These are phyloP conservation scores for Geopemphigus sp. DNA, from an alignment of 1,140 invertebrate genomes.

Conservation along the genomic window DNA sequence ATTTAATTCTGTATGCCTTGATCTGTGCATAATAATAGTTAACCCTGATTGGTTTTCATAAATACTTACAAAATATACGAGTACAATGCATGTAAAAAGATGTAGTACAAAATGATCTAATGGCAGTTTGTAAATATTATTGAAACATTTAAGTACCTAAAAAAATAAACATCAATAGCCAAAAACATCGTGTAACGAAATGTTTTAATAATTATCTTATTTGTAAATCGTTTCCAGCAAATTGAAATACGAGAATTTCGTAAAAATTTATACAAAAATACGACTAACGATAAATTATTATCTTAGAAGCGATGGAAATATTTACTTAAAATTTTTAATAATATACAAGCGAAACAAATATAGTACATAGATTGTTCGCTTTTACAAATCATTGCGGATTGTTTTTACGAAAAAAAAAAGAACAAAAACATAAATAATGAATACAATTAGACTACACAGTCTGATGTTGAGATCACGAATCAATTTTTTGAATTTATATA, in stretches of 20 bases:
- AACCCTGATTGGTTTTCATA: constrained; percentile 44
- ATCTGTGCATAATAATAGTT: constrained; percentile 32
- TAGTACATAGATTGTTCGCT: constrained; percentile 7
- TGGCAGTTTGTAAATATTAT: constrained; percentile 41
- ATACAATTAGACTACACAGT: constrained; percentile 47
- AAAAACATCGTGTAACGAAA: constrained; percentile 19
- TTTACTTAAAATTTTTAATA: neutral
- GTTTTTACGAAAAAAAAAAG: constrained; percentile 23
- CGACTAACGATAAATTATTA: neutral
- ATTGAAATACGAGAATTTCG: constrained; percentile 9
- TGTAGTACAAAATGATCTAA: constrained; percentile 36
- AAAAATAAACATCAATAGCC: constrained; percentile 15
- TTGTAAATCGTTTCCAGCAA: neutral
- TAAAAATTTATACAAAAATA: constrained; percentile 40
- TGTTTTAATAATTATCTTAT: neutral
- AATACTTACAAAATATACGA: constrained; percentile 38
- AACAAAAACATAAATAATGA: neutral
- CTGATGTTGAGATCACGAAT: constrained; percentile 44
- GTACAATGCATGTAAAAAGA: constrained; percentile 16
- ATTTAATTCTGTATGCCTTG: constrained; percentile 17
- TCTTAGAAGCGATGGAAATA: constrained; percentile 1
- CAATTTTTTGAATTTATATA: constrained; percentile 32
- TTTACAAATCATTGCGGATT: neutral
- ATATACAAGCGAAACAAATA: constrained; percentile 22
- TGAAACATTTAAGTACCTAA: constrained; percentile 15